Conservation (phyloP, 1,140 invertebrate species). For the Saccostrea glomerata region DNA sequence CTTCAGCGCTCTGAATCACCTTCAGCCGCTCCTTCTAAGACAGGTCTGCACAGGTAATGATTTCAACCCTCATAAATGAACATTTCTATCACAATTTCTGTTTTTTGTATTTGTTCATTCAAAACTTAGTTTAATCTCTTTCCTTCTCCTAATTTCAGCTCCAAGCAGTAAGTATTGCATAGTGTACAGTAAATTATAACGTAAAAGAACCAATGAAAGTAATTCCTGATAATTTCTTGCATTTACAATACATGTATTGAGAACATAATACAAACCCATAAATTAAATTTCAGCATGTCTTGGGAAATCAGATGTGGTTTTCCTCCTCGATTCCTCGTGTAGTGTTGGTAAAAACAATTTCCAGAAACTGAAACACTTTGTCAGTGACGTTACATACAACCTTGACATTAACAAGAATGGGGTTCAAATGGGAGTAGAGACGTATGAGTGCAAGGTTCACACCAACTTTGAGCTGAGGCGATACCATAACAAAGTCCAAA, state of each 20-base stretch:
- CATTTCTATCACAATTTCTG: background rate
- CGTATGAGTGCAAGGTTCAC: slow-evolving; percentile 51
- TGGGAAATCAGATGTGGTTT: slow-evolving; percentile 55
- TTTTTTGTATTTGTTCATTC: background rate
- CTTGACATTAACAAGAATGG: slow-evolving; percentile 51
- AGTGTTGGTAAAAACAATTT: slow-evolving; percentile 59
- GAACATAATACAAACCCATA: background rate
- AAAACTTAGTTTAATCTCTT: background rate
- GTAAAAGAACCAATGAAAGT: background rate
- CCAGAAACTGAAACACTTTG: slow-evolving; percentile 54
- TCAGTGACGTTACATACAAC: slow-evolving; percentile 51
- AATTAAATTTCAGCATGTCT: slow-evolving; percentile 19
- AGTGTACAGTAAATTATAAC: background rate
- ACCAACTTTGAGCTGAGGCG: slow-evolving; percentile 50
- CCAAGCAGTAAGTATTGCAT: background rate
- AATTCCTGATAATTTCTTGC: background rate
- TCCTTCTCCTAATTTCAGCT: background rate
- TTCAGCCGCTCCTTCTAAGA: slow-evolving; percentile 56
- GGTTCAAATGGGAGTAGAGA: slow-evolving; percentile 59
- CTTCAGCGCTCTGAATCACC: slow-evolving; percentile 60
- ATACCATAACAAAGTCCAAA: background rate
- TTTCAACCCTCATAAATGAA: background rate
- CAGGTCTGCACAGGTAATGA: slow-evolving; percentile 53
- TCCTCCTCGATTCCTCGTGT: slow-evolving; percentile 55
- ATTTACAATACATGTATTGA: background rate